Evolutionary conservation across 2,888 invertebrate genomes (phyloP).

Genomic region (Altica lythri): DNA sequence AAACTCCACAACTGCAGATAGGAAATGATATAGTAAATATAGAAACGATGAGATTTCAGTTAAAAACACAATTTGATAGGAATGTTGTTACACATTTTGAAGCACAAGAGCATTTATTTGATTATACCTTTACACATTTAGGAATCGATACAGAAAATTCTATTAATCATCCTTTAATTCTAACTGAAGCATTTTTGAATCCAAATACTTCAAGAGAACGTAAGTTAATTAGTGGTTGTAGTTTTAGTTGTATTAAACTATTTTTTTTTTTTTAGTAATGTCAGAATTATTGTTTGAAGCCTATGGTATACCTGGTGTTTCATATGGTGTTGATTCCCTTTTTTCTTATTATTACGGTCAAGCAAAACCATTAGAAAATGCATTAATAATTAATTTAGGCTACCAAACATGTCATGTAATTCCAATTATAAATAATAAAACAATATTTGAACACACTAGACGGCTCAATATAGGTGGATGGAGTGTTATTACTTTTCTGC

Average conservation of each 20-base stretch:
- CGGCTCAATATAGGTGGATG: constrained; percentile 83
- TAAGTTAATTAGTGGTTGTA: constrained; percentile 53
- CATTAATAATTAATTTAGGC: constrained; percentile 82
- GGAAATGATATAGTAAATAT: constrained; percentile 94
- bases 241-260: constrained; percentile 1
- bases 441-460: constrained; percentile 72
- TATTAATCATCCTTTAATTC: constrained; percentile 82
- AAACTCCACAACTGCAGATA: constrained; percentile 75
- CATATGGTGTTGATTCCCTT: constrained; percentile 86
- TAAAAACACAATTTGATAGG: constrained; percentile 89
- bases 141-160: constrained; percentile 79
- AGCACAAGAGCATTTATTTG: constrained; percentile 89
- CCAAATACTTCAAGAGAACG: constrained; percentile 89
- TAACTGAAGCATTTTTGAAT: constrained; percentile 89
- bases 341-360: constrained; percentile 70
- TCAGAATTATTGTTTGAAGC: constrained; percentile 93
- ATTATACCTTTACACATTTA: constrained; percentile 87
- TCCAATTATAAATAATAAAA: constrained; percentile 75
- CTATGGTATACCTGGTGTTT: constrained; percentile 82
- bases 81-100: constrained; percentile 94
- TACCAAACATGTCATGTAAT: constrained; percentile 88
- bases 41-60: constrained; percentile 84
- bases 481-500: constrained; percentile 83
- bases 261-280: constrained; percentile 81
- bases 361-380: constrained; percentile 63